phyloP scores from a whole-genome alignment of 1,140 invertebrate species.

The Diachasma alloeum region DNA sequence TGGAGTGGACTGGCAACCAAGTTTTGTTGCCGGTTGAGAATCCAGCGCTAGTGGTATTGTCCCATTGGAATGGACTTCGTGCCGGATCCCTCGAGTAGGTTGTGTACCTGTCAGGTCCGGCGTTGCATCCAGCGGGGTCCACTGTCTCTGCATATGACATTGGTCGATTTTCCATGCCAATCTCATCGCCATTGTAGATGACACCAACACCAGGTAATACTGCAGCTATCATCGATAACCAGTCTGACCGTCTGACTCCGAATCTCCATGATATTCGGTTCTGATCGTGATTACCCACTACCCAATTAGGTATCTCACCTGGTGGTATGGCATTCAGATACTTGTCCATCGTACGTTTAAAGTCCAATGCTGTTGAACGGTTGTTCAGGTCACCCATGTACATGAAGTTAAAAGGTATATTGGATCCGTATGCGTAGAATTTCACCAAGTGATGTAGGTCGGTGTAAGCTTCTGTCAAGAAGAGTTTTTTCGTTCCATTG shows the following conservation, averaged over 20 bases:
- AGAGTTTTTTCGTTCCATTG: conserved; percentile 46
- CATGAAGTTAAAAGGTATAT: conserved; percentile 72
- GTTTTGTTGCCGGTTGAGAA: conserved; percentile 64
- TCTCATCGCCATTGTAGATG: conserved; percentile 83
- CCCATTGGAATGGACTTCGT: conserved; percentile 73
- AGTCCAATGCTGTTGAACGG: conserved; percentile 65
- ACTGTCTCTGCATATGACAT: conserved; percentile 64
- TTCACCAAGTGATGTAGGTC: conserved; percentile 65
- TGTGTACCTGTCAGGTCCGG: conserved; percentile 57
- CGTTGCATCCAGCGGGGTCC: conserved; percentile 63
- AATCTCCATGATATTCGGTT: conserved; percentile 58
- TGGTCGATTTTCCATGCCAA: conserved; percentile 72
- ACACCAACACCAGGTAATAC: conserved; percentile 77
- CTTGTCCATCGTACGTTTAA: conserved; percentile 64
- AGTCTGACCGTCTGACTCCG: conserved; percentile 71
- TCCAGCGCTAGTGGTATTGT: conserved; percentile 63
- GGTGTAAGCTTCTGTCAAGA: conserved; percentile 74
- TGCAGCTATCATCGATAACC: conserved; percentile 73
- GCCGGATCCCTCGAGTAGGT: conserved; percentile 66
- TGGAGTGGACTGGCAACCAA: conserved; percentile 72
- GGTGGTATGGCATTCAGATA: conserved; percentile 69
- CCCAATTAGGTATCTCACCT: conserved; percentile 68
- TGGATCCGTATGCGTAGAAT: conserved; percentile 70
- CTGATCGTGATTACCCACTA: conserved; percentile 60
- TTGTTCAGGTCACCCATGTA: conserved; percentile 65